Evolutionary conservation across 2,888 invertebrate genomes (phyloP).

Genomic region (Drosophila barbarae): DNA sequence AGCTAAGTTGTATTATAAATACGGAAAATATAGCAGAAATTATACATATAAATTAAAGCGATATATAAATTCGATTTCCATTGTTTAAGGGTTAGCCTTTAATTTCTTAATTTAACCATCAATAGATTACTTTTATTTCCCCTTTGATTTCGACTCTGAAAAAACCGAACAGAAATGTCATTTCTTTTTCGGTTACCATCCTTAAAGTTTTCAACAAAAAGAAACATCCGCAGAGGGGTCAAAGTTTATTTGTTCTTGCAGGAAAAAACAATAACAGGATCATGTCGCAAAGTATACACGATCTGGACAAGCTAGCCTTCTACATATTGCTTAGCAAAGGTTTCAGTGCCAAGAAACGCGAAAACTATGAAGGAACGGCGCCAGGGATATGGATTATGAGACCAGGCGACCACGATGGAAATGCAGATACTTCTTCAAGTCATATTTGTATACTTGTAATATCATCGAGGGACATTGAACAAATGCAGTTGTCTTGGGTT

Average conservation of each 20-base stretch:
- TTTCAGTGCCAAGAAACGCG: slow-evolving; percentile 1
- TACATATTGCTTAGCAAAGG: not conserved
- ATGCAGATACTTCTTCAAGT: slow-evolving; percentile 21
- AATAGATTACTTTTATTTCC: no score
- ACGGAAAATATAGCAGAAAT: slow-evolving; percentile 75
- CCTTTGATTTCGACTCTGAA: no score
- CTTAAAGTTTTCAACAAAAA: not conserved
- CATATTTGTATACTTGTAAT: slow-evolving; percentile 38
- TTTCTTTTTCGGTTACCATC: not conserved
- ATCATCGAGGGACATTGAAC: slow-evolving; percentile 38
- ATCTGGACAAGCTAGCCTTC: slow-evolving; percentile 3
- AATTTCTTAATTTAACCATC: not conserved
- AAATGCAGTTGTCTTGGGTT: slow-evolving; percentile 62
- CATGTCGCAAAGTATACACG: slow-evolving; percentile 9
- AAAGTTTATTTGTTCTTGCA: slow-evolving; percentile 25
- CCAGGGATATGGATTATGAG: slow-evolving; percentile 4
- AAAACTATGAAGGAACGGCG: slow-evolving; percentile 1
- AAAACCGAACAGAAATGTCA: no score
- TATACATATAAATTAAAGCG: slow-evolving; percentile 67
- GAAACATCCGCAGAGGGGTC: not conserved
- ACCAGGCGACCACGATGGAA: slow-evolving; percentile 21
- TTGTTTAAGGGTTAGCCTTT: not conserved
- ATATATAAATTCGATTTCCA: no score
- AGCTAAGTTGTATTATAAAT: slow-evolving; percentile 72
- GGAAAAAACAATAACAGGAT: slow-evolving; percentile 20